A percentile compares a stretch with the other conserved stretches of the same genome.
Evolutionary conservation across 1,140 invertebrate genomes (phyloP).

Genomic region (Anagrus nilaparvatae): DNA sequence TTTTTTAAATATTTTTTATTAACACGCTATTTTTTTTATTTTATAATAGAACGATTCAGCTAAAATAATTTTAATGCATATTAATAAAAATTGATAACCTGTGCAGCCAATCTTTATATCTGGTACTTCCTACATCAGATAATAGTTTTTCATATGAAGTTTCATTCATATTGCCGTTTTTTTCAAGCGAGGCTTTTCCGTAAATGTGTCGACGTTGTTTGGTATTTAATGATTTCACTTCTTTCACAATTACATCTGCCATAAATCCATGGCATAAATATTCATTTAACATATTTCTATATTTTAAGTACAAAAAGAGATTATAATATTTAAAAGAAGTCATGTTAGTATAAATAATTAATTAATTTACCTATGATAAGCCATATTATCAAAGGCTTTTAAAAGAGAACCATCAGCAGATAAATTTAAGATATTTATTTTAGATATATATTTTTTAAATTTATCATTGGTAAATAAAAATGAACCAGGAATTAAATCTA

Average conservation of each 20-base stretch:
- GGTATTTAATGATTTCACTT: conserved; percentile 41
- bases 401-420: conserved; percentile 44
- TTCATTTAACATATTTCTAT: conserved; percentile 61
- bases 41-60: no score
- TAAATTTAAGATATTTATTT: conserved; percentile 17
- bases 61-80: no score
- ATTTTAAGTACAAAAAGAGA: conserved; percentile 7
- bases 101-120: conserved; percentile 58
- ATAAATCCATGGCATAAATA: conserved; percentile 59
- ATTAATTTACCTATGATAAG: conserved; percentile 49
- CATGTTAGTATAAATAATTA: conserved; percentile 5
- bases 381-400: conserved; percentile 47
- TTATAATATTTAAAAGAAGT: conserved; percentile 2
- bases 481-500: conserved; percentile 50
- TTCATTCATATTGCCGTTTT: conserved; percentile 21
- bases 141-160: conserved; percentile 45
- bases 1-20: no score
- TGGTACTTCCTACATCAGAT: conserved; percentile 52
- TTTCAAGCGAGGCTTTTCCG: conserved; percentile 1
- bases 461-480: conserved; percentile 42
- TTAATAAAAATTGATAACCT: no score
- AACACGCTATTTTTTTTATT: no score
- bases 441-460: conserved; percentile 23
- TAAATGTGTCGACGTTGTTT: conserved; percentile 33
- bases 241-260: conserved; percentile 55